Percentiles rank a stretch among this genome's conserved stretches.
Evolutionary conservation across 2,888 invertebrate genomes (phyloP).

Genomic region (Apodemia duryi): DNA sequence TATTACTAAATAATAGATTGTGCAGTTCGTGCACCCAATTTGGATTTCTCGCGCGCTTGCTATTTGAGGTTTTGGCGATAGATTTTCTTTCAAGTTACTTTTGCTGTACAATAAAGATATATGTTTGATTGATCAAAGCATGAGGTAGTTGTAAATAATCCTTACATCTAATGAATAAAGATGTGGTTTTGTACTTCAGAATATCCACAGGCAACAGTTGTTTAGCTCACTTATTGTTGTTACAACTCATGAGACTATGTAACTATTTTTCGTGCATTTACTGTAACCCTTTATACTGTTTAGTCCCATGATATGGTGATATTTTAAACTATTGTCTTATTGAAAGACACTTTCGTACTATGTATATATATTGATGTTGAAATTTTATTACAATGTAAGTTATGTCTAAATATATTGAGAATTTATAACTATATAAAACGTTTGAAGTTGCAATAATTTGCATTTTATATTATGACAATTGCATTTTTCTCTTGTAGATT

Average conservation of each 20-base stretch:
- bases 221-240: conserved; percentile 60
- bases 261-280: conserved; percentile 79
- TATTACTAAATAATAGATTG: too few species aligned
- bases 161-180: too few species aligned
- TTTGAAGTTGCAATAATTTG: conserved; percentile 21
- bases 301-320: conserved; percentile 69
- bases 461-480: conserved; percentile 16
- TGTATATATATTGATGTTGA: conserved; percentile 43
- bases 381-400: conserved; percentile 46
- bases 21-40: too few species aligned
- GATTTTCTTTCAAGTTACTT: too few species aligned
- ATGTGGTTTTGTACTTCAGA: background rate
- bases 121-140: too few species aligned
- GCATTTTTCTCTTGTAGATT: conserved; percentile 13
- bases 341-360: conserved; percentile 37
- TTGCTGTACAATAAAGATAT: too few species aligned
- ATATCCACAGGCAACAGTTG: conserved; percentile 52
- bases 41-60: too few species aligned
- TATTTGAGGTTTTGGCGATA: too few species aligned
- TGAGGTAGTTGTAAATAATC: too few species aligned
- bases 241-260: conserved; percentile 64
- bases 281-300: conserved; percentile 74
- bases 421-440: conserved; percentile 25
- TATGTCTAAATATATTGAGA: conserved; percentile 45
- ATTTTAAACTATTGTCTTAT: conserved; percentile 61